phyloP scores from a whole-genome alignment of 2,113 vertebrate genomes.

The Nipponia nippon region DNA sequence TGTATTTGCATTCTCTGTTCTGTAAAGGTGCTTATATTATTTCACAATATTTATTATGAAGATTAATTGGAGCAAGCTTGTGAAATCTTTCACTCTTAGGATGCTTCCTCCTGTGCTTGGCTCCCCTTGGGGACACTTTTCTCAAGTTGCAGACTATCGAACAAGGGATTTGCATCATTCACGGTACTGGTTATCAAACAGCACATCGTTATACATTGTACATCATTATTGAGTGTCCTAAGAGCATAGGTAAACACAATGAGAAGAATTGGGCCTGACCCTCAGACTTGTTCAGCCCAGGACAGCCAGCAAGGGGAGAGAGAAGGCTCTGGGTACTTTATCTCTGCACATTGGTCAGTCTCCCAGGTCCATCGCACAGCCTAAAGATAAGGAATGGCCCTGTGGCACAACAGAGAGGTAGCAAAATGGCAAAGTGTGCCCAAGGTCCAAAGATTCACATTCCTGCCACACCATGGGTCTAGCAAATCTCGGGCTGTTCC shows the following conservation, averaged over 20 bases:
- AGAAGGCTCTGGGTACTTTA: not conserved
- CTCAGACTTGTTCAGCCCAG: not conserved
- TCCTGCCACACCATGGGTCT: not conserved
- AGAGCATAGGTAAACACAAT: not conserved
- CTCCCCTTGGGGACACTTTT: not conserved
- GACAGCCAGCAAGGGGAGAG: not conserved
- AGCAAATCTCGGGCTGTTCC: not conserved
- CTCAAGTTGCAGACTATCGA: not conserved
- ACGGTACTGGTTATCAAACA: not conserved
- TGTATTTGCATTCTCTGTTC: not conserved
- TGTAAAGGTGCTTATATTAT: not conserved
- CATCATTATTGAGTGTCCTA: accelerated
- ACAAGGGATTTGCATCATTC: not conserved
- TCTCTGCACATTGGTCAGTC: accelerated
- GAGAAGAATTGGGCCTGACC: not conserved
- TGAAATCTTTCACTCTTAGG: not conserved
- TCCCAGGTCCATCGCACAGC: not conserved
- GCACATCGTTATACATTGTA: not conserved
- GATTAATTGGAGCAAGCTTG: not conserved
- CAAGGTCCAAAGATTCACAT: not conserved
- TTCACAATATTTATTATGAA: not conserved
- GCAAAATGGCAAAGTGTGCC: not conserved
- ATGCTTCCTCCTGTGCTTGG: not conserved
- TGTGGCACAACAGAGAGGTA: not conserved
- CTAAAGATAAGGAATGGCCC: not conserved